phyloP scores from a whole-genome alignment of 2,113 vertebrate species.

The Hylia prasina region DNA sequence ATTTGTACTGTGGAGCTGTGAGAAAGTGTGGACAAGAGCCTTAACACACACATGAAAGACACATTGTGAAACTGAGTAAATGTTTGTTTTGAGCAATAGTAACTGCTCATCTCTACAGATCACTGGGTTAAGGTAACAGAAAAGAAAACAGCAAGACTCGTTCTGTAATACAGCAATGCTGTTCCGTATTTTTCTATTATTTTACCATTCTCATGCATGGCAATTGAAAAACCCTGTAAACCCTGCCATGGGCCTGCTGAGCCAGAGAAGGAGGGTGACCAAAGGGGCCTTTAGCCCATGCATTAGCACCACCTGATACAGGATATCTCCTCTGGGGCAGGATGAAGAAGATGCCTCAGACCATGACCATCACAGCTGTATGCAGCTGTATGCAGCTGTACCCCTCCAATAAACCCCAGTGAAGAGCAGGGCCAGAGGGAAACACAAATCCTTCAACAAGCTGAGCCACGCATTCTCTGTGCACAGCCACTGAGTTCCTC shows the following conservation, averaged over 20 bases:
- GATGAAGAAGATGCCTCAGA: not conserved
- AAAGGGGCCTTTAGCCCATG: not conserved
- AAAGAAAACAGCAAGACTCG: not conserved
- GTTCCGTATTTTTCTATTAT: not conserved
- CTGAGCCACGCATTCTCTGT: not conserved
- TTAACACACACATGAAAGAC: not conserved
- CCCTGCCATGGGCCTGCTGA: not conserved
- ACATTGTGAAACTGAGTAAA: not conserved
- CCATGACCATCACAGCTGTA: not conserved
- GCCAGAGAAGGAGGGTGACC: not conserved
- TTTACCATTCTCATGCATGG: not conserved
- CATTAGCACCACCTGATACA: not conserved
- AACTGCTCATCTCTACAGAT: not conserved
- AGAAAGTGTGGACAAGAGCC: not conserved
- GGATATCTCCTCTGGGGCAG: not conserved
- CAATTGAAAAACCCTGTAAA: not conserved
- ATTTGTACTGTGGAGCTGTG: not conserved
- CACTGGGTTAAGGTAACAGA: not conserved
- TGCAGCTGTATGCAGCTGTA: constrained; percentile 24
- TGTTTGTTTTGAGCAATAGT: not conserved
- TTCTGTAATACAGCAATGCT: not conserved
- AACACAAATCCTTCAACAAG: not conserved
- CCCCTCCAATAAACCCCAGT: not conserved
- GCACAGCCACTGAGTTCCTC: not conserved
- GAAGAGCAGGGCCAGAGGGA: not conserved